Conservation (phyloP, 2,797 vertebrate genomes). For the Platalea minor region DNA sequence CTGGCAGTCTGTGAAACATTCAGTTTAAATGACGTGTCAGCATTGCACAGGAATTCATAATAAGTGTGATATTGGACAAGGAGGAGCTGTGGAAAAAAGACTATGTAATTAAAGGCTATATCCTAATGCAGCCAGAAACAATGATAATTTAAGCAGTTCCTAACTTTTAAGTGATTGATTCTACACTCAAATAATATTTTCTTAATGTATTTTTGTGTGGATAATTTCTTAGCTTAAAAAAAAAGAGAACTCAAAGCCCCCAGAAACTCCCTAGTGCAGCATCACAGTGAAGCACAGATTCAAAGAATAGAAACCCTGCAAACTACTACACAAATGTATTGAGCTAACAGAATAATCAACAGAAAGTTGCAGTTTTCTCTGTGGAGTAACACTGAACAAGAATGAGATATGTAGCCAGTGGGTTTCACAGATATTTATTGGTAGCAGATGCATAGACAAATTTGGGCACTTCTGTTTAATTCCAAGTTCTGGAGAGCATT, state of each 20-base stretch:
- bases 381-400: neutral
- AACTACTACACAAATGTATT: neutral
- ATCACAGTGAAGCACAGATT: neutral
- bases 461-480: neutral
- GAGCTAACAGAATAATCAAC: neutral
- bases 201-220: neutral
- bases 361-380: neutral
- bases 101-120: neutral
- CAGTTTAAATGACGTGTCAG: neutral
- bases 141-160: neutral
- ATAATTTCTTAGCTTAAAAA: neutral
- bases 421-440: neutral
- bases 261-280: neutral
- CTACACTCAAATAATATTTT: neutral
- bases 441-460: neutral
- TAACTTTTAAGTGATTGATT: neutral
- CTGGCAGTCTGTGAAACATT: neutral
- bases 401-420: neutral
- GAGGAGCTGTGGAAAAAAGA: neutral
- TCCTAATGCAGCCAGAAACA: neutral
- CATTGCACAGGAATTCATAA: neutral
- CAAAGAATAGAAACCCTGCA: neutral
- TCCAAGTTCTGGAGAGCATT: neutral
- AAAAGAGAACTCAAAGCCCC: neutral
- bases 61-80: neutral